Percentiles rank a stretch among this genome's conserved stretches.
Conservation (phyloP, 1,140 invertebrate species). For the Drosophila novamexicana region DNA sequence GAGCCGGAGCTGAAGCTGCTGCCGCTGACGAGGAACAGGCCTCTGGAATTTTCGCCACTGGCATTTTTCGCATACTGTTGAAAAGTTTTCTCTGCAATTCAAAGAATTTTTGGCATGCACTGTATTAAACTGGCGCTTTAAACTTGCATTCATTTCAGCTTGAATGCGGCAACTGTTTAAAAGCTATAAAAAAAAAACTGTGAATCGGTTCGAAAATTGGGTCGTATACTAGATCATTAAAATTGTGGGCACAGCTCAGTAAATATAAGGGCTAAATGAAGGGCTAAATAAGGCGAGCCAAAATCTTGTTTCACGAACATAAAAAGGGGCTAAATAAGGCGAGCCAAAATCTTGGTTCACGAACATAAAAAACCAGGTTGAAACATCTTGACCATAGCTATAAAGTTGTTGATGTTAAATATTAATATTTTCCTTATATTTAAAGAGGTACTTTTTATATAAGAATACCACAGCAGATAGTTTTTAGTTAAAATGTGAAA, state of each 20-base stretch:
- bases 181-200: not conserved
- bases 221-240: not conserved
- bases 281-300: too few relatives aligned
- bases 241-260: not conserved
- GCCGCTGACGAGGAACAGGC: constrained; percentile 21
- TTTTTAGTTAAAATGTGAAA: constrained; percentile 55
- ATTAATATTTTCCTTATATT: not conserved
- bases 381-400: too few relatives aligned
- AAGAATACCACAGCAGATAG: not conserved
- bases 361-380: too few relatives aligned
- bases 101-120: constrained; percentile 20
- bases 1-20: not conserved
- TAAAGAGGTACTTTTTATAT: not conserved
- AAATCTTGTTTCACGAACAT: too few relatives aligned
- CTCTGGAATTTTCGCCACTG: constrained; percentile 21
- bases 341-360: too few relatives aligned
- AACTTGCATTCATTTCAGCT: not conserved
- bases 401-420: too few relatives aligned
- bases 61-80: constrained; percentile 39
- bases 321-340: too few relatives aligned
- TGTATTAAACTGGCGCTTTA: constrained; percentile 39
- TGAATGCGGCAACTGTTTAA: not conserved
- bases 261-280: not conserved
- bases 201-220: not conserved
- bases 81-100: constrained; percentile 33